A percentile compares a stretch with the other conserved stretches of the same genome.
phyloP scores from a whole-genome alignment of 2,888 invertebrate species.

The Pyrrhia umbra region DNA sequence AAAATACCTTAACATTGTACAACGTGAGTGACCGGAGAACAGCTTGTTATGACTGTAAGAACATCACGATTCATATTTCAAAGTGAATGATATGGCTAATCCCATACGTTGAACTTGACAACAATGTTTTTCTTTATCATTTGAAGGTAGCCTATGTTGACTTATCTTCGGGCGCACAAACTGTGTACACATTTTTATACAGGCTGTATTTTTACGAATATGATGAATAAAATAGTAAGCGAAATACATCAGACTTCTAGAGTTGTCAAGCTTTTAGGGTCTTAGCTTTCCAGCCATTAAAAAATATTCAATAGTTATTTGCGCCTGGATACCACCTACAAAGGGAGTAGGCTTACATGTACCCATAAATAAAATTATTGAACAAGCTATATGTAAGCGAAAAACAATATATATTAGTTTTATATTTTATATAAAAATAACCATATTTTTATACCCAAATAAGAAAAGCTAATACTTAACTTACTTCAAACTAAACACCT shows the following conservation, averaged over 20 bases:
- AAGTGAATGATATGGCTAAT: not conserved
- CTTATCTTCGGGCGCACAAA: slow-evolving; percentile 20
- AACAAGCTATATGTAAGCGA: too few species aligned
- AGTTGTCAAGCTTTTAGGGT: too few species aligned
- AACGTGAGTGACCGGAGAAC: too few species aligned
- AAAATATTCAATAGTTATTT: too few species aligned
- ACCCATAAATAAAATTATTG: too few species aligned
- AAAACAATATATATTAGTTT: too few species aligned
- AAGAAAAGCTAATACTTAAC: not conserved
- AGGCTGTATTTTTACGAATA: slow-evolving; percentile 19
- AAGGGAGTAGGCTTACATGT: too few species aligned
- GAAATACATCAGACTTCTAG: too few species aligned
- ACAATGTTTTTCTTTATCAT: slow-evolving; percentile 50
- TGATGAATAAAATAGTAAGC: too few species aligned
- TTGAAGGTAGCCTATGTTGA: slow-evolving; percentile 44
- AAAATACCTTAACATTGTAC: too few species aligned
- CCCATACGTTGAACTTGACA: not conserved
- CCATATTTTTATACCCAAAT: not conserved
- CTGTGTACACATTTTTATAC: slow-evolving; percentile 44
- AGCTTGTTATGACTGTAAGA: not conserved
- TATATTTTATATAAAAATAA: not conserved
- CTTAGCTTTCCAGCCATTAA: too few species aligned
- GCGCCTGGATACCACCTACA: too few species aligned
- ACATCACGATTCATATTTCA: not conserved
- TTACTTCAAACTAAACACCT: slow-evolving; percentile 10